Conservation (phyloP, 2,113 vertebrate genomes). For the Anolis carolinensis region DNA sequence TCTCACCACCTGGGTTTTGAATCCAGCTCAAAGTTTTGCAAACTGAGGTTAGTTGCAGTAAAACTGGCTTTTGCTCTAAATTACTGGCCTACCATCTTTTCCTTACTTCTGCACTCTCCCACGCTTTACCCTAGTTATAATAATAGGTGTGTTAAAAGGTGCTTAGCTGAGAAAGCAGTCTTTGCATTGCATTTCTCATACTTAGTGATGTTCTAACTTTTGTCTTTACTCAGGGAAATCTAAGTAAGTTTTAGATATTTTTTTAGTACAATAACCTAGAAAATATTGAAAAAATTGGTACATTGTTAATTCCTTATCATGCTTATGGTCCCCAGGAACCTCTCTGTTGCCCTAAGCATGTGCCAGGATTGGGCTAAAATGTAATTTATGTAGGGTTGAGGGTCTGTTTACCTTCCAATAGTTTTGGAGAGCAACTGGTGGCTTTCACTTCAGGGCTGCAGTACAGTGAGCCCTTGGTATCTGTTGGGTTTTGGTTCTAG, state of each 20-base stretch:
- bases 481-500: no score
- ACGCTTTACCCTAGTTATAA: not conserved
- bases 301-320: not conserved
- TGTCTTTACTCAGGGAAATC: not conserved
- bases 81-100: not conserved
- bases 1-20: not conserved
- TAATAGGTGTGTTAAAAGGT: not conserved
- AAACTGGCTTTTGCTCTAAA: not conserved
- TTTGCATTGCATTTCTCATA: not conserved
- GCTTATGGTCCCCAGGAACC: conserved; percentile 49
- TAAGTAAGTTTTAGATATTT: not conserved
- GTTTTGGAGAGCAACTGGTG: no score
- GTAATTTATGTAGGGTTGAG: no score
- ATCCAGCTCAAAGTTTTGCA: not conserved
- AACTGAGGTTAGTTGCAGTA: not conserved
- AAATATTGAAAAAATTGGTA: not conserved
- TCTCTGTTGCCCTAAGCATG: conserved; percentile 44
- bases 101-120: not conserved
- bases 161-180: conserved; percentile 1
- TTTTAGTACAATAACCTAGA: not conserved
- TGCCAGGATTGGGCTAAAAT: conserved; percentile 5
- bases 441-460: no score
- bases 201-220: not conserved
- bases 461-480: no score
- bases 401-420: no score